Base-by-base conservation (phyloP, 2,113 vertebrate species). In the Grus americana region DNA sequence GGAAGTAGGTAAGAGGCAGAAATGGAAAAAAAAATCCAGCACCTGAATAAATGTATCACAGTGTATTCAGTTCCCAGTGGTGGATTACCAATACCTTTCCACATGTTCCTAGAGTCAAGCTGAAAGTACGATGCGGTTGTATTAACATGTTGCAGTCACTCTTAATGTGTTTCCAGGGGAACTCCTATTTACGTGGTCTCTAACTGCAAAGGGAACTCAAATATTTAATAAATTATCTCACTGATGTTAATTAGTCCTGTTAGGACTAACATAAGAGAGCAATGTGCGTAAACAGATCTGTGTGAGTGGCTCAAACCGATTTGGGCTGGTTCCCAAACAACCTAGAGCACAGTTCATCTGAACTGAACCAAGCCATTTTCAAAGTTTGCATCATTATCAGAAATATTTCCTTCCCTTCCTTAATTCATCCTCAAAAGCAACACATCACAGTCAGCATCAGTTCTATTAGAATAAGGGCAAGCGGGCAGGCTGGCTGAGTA, bases 61-160 rank as follows among this genome's bases (percentile, higher is more conserved):
- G 50, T 88, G 81, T 85, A 32, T 44, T 90, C 78, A 3, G 79
- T 59, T 63, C 88, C 76, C 88, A 40, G 72, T 7, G 63, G 68
- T 15, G 81, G 42, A 40, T 52, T 92, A 55, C 90, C 96, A 93
- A 72, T 57, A 84, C 59, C 68, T 72, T 84, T 86, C 68, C 15
- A 40, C 40, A 26, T 9, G 52, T 87, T 97, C 94, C 94, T 94
- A 92, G 97, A 97, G 96, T 93, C 68, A 93, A 97, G 90, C 58
- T 86, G 65, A 86, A 95, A 97, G 91, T 71, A 93, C 79, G 49
- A 52, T 59, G 61, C 54, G 52, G 81, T 65, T 0, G 1, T 59
- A 42, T 57, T 72, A 82, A 93, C 0, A 0, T 44, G 78, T 12
- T 50, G 42, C 66, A 79, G 87, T 54, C 70, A 66, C 89, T 94